Percentiles rank a stretch among this genome's conserved stretches.
These are phyloP conservation scores for Ricordea florida DNA, from an alignment of 92 coral and sea anemone species.

Conservation along the genomic window DNA sequence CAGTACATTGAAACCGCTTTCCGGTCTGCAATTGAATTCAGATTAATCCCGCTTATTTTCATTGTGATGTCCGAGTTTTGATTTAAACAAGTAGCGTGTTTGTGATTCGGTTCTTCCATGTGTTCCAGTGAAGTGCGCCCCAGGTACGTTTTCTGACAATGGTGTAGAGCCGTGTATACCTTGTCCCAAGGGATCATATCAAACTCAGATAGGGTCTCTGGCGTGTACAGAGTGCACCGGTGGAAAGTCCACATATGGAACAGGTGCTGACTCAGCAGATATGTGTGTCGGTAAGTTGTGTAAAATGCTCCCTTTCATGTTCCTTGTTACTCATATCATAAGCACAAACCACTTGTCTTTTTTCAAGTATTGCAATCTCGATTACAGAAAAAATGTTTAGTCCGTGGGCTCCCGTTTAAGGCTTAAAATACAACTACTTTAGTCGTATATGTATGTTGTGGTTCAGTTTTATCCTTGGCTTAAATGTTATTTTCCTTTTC, in stretches of 20 bases:
- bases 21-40: not conserved
- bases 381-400: too few relatives aligned
- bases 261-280: constrained; percentile 73
- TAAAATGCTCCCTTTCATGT: too few relatives aligned
- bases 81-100: not conserved
- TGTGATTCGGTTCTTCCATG: not conserved
- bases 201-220: constrained; percentile 66
- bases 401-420: too few relatives aligned
- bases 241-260: constrained; percentile 80
- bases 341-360: not conserved
- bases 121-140: constrained; percentile 91
- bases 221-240: constrained; percentile 80
- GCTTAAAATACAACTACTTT: too few relatives aligned
- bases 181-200: constrained; percentile 84
- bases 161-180: constrained; percentile 98
- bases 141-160: constrained; percentile 86
- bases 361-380: too few relatives aligned
- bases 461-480: too few relatives aligned
- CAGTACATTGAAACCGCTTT: too few relatives aligned
- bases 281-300: constrained; percentile 80
- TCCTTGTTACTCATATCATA: not conserved
- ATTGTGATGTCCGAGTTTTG: not conserved
- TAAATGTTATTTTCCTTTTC: too few relatives aligned
- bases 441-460: too few relatives aligned
- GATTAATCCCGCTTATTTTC: not conserved